Conservation (phyloP, 2,113 vertebrate genomes). For the Lepisosteus osseus region DNA sequence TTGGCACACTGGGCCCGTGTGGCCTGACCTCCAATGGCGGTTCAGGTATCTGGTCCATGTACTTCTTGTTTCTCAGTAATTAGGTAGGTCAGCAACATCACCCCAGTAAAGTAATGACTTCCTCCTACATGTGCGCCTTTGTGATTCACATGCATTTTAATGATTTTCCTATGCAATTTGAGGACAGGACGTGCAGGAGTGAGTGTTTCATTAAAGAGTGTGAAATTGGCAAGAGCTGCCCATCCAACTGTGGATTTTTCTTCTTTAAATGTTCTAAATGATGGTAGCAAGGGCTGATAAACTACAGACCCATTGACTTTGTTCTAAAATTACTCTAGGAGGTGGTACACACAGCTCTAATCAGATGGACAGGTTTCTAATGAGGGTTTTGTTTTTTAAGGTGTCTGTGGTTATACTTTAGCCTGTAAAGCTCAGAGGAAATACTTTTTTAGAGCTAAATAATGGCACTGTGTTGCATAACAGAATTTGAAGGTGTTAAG, state of each 20-base stretch:
- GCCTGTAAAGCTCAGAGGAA: no score
- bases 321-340: background rate
- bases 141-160: conserved; percentile 35
- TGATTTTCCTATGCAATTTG: conserved; percentile 35
- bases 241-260: background rate
- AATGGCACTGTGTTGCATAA: no score
- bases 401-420: background rate
- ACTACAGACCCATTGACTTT: background rate
- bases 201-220: conserved; percentile 43
- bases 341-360: no score
- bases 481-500: no score
- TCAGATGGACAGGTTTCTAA: no score
- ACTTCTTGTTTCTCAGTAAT: conserved; percentile 47
- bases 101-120: conserved; percentile 46
- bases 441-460: no score
- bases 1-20: background rate
- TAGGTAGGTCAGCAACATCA: conserved; percentile 53
- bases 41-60: background rate
- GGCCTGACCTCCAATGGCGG: background rate
- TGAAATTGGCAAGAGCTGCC: conserved; percentile 45
- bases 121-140: conserved; percentile 30
- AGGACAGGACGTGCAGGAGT: conserved; percentile 19
- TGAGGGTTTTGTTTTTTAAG: background rate
- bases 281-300: background rate
- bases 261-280: background rate